phyloP scores from a whole-genome alignment of 2,888 invertebrate species.

The Cantharis rufa region DNA sequence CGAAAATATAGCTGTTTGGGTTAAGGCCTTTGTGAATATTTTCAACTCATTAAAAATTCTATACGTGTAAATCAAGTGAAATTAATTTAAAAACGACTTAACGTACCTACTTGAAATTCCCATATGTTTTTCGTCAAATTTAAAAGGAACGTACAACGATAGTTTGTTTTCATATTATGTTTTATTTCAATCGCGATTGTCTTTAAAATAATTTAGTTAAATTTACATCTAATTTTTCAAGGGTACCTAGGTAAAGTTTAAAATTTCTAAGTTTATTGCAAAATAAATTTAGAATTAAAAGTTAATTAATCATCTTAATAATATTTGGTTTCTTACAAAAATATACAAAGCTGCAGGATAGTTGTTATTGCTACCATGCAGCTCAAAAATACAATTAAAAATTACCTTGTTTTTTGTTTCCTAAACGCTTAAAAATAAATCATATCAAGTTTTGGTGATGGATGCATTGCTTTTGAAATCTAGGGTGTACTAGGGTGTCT shows the following conservation, averaged over 20 bases:
- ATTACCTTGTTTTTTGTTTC: not conserved
- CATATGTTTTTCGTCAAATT: conserved; percentile 18
- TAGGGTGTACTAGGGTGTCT: not conserved
- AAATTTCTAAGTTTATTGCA: not conserved
- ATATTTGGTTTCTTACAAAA: not conserved
- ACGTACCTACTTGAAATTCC: not conserved
- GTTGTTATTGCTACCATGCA: not conserved
- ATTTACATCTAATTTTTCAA: not conserved
- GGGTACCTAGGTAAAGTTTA: not conserved
- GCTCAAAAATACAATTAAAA: not conserved
- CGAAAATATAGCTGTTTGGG: not conserved
- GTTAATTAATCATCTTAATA: not conserved
- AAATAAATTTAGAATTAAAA: not conserved
- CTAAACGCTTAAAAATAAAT: not conserved
- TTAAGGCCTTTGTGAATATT: not conserved
- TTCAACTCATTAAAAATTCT: not conserved
- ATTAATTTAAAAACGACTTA: not conserved
- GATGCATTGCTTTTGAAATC: not conserved
- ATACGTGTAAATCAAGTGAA: not conserved
- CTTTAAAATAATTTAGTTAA: not conserved
- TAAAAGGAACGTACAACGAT: conserved; percentile 13
- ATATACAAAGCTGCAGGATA: not conserved
- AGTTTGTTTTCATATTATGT: not conserved
- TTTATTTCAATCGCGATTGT: not conserved
- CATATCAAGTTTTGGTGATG: not conserved